Percentiles rank a stretch among this genome's conserved stretches.
Conservation (phyloP, 1,140 invertebrate genomes). For the Helicoverpa zea region DNA sequence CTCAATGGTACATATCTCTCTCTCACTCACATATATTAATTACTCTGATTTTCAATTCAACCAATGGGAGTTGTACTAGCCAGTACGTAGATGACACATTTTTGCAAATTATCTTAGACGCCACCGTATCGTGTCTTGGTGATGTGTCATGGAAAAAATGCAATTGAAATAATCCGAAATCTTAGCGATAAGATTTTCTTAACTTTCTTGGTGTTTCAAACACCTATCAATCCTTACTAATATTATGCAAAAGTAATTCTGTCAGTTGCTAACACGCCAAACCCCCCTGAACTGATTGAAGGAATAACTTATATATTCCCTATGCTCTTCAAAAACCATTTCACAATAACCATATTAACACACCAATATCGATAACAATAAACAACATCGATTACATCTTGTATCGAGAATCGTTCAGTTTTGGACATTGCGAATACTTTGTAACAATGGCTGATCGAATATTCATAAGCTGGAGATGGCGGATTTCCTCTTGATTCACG, state of each 20-base stretch:
- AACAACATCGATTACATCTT: constrained; percentile 36
- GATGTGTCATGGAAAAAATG: background rate
- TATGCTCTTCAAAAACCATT: background rate
- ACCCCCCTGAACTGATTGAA: too few species aligned
- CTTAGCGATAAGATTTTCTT: background rate
- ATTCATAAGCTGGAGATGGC: constrained; percentile 53
- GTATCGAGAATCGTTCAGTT: constrained; percentile 16
- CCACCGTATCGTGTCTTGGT: background rate
- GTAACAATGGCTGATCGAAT: constrained; percentile 55
- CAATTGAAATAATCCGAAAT: background rate
- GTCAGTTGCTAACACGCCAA: too few species aligned
- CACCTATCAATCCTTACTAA: background rate
- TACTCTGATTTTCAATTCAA: background rate
- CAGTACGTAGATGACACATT: background rate
- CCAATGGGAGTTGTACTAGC: background rate
- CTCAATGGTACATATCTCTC: too few species aligned
- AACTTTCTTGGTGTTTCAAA: background rate
- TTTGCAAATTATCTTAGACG: constrained; percentile 17
- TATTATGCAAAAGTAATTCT: too few species aligned
- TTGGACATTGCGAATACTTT: constrained; percentile 26
- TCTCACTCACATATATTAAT: too few species aligned
- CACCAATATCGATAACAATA: constrained; percentile 2
- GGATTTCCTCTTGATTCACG: constrained; percentile 56
- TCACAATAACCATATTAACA: background rate
- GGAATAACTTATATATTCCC: too few species aligned